These are phyloP conservation scores for Poeciliopsis occidentalis DNA, from an alignment of 2,113 vertebrate species.

Conservation along the genomic window DNA sequence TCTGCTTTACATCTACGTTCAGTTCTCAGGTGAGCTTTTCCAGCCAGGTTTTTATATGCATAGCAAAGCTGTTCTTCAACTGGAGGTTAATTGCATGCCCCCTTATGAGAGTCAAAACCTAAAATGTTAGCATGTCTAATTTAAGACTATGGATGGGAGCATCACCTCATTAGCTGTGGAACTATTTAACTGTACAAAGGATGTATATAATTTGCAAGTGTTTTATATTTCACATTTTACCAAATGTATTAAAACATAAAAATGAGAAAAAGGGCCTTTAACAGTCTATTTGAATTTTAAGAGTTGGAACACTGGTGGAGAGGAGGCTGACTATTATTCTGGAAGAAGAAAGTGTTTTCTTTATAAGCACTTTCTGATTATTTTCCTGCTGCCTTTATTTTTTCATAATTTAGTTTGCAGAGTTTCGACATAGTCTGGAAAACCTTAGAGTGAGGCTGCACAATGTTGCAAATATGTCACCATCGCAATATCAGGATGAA, in stretches of 20 bases:
- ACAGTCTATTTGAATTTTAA: no score
- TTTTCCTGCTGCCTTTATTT: no score
- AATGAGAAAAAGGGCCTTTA: background rate
- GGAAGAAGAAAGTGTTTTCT: no score
- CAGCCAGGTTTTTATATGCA: background rate
- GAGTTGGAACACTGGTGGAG: no score
- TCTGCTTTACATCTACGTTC: background rate
- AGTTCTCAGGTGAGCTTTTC: conserved; percentile 17
- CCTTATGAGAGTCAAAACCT: background rate
- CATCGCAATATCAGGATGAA: no score
- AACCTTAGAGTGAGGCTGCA: no score
- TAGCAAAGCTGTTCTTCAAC: conserved; percentile 4
- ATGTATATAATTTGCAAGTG: background rate
- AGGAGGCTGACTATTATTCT: no score
- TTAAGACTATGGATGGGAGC: background rate
- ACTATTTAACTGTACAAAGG: background rate
- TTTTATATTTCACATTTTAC: background rate
- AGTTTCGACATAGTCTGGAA: no score
- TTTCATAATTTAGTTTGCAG: no score
- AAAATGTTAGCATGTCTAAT: conserved; percentile 11
- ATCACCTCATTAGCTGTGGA: background rate
- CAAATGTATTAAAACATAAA: background rate
- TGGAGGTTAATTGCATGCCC: conserved; percentile 16
- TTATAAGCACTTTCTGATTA: no score
- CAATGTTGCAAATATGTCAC: no score